Percentiles rank a stretch among this genome's conserved stretches.
phyloP scores from a whole-genome alignment of 2,113 vertebrate species.

The Sapayoa aenigma region DNA sequence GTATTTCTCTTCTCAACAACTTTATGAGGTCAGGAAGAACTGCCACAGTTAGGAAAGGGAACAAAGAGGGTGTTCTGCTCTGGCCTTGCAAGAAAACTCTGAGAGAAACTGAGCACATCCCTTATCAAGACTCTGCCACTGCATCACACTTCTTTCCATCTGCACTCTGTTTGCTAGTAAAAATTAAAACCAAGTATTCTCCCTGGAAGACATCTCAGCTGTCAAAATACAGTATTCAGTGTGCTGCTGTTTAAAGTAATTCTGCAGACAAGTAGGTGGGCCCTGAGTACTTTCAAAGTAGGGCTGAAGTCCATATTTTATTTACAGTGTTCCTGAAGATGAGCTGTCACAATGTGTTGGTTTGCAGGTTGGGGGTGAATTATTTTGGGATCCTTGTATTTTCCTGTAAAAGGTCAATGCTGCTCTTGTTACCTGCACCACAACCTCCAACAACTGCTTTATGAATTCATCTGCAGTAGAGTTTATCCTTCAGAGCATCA shows the following conservation, averaged over 20 bases:
- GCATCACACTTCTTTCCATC: neutral
- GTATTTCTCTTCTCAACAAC: neutral
- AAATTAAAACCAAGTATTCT: neutral
- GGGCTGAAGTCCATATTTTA: neutral
- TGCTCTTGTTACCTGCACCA: neutral
- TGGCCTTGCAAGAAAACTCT: neutral
- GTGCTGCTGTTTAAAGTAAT: neutral
- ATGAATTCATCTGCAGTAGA: neutral
- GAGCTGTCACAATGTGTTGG: neutral
- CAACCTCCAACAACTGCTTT: neutral
- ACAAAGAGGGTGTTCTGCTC: neutral
- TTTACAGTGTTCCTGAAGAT: neutral
- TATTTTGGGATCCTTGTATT: neutral
- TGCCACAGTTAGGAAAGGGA: neutral
- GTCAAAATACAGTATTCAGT: neutral
- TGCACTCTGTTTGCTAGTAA: neutral
- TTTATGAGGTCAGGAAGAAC: neutral
- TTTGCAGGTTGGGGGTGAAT: neutral
- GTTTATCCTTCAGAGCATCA: conserved; percentile 33
- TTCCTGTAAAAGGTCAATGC: neutral
- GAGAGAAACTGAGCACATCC: neutral
- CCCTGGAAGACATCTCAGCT: neutral
- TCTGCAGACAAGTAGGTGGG: neutral
- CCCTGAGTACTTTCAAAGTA: neutral
- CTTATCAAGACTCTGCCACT: neutral